Percentiles rank a stretch among this genome's conserved stretches.
Conservation (phyloP, 2,888 invertebrate species). For the Hipparchia sbordonii region DNA sequence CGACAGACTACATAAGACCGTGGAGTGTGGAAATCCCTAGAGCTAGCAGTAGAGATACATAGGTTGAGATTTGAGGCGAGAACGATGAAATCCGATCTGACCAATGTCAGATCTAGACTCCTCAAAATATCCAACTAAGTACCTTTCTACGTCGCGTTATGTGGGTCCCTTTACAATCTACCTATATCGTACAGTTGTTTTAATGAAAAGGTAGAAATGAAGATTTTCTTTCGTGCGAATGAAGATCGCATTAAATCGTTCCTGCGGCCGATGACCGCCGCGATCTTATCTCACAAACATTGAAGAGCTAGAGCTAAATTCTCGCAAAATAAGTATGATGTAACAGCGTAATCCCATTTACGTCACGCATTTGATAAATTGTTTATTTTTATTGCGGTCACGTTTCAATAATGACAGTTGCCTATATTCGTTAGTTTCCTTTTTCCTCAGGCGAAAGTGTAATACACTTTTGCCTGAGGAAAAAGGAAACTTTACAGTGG, state of each 20-base stretch:
- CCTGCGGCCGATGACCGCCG: constrained; percentile 32
- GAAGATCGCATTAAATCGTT: constrained; percentile 12
- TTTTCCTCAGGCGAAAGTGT: constrained; percentile 5
- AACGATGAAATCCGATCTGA: no score
- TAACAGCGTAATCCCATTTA: constrained; percentile 44
- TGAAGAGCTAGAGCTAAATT: constrained; percentile 43
- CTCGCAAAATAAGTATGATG: constrained; percentile 52
- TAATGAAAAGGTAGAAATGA: constrained; percentile 15
- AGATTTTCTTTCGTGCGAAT: constrained; percentile 16
- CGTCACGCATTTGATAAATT: constrained; percentile 27
- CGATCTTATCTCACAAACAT: constrained; percentile 28
- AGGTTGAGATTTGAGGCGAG: no score
- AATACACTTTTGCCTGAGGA: no score
- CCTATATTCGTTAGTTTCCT: constrained; percentile 7
- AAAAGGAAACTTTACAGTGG: no score
- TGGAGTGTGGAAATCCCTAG: no score
- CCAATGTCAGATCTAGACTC: no score
- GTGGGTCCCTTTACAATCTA: not conserved
- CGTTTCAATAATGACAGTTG: constrained; percentile 6
- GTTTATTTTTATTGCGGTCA: constrained; percentile 7
- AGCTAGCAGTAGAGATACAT: no score
- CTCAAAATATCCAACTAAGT: no score
- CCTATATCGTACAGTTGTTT: not conserved
- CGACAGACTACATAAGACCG: no score
- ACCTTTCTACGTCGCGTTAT: no score